Conservation (phyloP, 2,888 invertebrate genomes). For the Idaea biselata region DNA sequence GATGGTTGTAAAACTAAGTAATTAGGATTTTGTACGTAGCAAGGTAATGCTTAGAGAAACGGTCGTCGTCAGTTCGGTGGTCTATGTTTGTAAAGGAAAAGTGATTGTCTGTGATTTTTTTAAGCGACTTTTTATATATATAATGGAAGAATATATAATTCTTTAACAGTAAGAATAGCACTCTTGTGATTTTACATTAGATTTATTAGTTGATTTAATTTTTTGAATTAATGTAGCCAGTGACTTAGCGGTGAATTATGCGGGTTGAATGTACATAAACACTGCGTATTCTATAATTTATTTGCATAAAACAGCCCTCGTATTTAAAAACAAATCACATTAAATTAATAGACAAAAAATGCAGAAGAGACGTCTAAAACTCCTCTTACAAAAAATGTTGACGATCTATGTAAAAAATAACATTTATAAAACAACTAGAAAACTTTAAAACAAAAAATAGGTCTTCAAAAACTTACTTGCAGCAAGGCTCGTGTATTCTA, state of each 20-base stretch:
- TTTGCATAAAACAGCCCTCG: conserved; percentile 38
- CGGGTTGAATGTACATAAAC: conserved; percentile 73
- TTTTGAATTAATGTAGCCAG: conserved; percentile 62
- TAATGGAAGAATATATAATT: conserved; percentile 74
- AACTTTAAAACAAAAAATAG: no score
- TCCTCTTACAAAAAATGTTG: background rate
- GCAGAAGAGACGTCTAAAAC: no score
- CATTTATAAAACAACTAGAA: background rate
- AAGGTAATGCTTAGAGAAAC: conserved; percentile 74
- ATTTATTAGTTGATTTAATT: conserved; percentile 71
- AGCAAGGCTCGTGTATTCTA: no score
- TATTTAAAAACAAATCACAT: conserved; percentile 4
- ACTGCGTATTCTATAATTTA: conserved; percentile 42
- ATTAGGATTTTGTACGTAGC: conserved; percentile 78
- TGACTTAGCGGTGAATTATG: conserved; percentile 54
- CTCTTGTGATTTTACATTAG: conserved; percentile 81
- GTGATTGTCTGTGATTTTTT: conserved; percentile 82
- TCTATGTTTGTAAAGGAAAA: conserved; percentile 79
- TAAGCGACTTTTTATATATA: conserved; percentile 81
- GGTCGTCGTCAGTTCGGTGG: conserved; percentile 70
- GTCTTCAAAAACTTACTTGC: no score
- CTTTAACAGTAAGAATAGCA: conserved; percentile 81
- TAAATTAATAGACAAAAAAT: background rate
- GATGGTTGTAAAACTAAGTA: conserved; percentile 80
- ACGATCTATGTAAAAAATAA: background rate